phyloP scores from a whole-genome alignment of 2,797 vertebrate species.

The Lemur catta region DNA sequence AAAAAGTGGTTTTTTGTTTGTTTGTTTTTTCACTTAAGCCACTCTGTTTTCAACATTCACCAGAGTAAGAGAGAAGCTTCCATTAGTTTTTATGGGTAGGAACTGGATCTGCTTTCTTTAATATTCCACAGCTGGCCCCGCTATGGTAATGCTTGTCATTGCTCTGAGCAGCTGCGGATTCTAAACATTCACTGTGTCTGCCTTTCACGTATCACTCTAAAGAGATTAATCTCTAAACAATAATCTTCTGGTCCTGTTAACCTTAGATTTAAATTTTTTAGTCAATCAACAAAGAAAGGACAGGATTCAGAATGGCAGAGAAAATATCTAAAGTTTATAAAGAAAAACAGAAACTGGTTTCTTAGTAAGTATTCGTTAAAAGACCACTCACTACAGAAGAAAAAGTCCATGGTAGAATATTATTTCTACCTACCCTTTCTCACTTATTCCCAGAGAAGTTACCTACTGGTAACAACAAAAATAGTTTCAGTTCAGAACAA shows the following conservation, averaged over 20 bases:
- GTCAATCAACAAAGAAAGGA: neutral
- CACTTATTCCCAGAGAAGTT: neutral
- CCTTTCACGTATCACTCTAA: conserved; percentile 79
- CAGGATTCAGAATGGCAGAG: conserved; percentile 54
- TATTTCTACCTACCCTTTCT: neutral
- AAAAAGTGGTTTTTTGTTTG: conserved; percentile 13
- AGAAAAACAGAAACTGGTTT: conserved; percentile 60
- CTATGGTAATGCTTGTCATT: conserved; percentile 80
- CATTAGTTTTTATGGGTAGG: conserved; percentile 81
- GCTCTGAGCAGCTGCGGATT: conserved; percentile 79
- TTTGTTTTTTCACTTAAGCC: conserved; percentile 71
- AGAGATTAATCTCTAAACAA: conserved; percentile 84
- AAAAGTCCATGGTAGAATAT: neutral
- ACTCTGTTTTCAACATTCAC: conserved; percentile 77
- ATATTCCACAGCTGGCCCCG: conserved; percentile 72
- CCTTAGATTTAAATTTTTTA: conserved; percentile 74
- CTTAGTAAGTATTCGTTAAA: neutral
- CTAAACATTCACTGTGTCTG: conserved; percentile 75
- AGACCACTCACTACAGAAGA: neutral
- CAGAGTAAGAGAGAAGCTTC: conserved; percentile 75
- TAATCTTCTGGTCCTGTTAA: conserved; percentile 79
- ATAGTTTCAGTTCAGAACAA: neutral
- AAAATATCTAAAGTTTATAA: conserved; percentile 63
- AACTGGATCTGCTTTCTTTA: conserved; percentile 78
- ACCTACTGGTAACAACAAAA: neutral